These are phyloP conservation scores for Siniperca scherzeri DNA, from an alignment of 2,797 vertebrate genomes.

Conservation along the genomic window DNA sequence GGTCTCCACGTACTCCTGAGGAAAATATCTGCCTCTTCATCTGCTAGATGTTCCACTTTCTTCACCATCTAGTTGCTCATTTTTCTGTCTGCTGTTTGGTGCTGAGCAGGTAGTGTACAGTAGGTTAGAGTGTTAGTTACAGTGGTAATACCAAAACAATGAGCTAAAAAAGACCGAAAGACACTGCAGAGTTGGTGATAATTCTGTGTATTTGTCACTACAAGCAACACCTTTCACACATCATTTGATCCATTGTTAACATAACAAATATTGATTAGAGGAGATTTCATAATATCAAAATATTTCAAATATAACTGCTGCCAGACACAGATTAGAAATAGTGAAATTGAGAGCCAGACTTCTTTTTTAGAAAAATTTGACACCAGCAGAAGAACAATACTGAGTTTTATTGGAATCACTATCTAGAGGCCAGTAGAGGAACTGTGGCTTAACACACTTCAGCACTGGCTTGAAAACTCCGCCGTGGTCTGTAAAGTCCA, in stretches of 20 bases:
- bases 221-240: not conserved
- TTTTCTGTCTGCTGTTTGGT: no score
- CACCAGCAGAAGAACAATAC: not conserved
- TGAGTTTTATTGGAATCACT: not conserved
- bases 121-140: no score
- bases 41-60: not conserved
- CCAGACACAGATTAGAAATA: not conserved
- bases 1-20: no score
- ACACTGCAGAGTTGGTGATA: not conserved
- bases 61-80: no score
- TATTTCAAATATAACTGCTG: not conserved
- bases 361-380: not conserved
- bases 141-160: no score
- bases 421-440: not conserved
- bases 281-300: not conserved
- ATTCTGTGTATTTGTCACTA: not conserved
- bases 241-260: not conserved
- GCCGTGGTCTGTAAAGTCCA: not conserved
- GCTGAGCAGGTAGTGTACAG: no score
- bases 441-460: not conserved
- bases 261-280: no score
- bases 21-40: not conserved
- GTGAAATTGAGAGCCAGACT: not conserved
- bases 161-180: no score
- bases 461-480: not conserved